Base-by-base conservation (phyloP, 2,113 vertebrate genomes). In the Erinaceus europaeus region DNA sequence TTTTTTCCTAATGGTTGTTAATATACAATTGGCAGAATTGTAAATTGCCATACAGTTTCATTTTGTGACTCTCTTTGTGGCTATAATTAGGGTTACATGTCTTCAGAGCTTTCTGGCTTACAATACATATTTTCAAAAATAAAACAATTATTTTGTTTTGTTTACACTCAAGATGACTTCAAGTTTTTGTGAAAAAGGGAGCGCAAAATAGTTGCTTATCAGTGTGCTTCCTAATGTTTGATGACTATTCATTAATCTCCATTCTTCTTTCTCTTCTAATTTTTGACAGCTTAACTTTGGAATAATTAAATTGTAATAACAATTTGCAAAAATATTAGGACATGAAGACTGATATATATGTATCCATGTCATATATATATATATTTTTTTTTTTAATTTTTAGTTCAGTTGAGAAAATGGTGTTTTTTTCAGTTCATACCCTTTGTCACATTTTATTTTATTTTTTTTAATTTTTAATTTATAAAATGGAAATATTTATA, bases 231-330 rank as follows among this genome's bases (percentile, higher is more conserved):
- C 13, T 48, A 44, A 14, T 7, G 69, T 86, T 64, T 5, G 46
- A 10, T 27, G 32, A 61, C 6, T 48, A 5, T 10, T n/a, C 15
- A 23, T 86, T 65, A 10, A 9, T 86, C 64, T 73, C 32, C 17
- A 50, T 21, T 48, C 44, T 10, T 20, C 57, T 15, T 36, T 50
- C 10, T 86, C 17, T 15, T 59, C 32, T 55, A 87, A 62, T 40
- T 64, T 91, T 68, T 87, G 18, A 10, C 48, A 65, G 17, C 13
- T 64, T 75, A 80, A 46, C 64, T 92, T 90, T 55, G 72, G 82
- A 84, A 57, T 12, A 64, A 77, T 76, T 80, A 5, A 10, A 81
- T 44, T 4, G 76, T 62, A 64, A 57, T 40, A 40, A 42, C 81
- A 75, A 50, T 6, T 86, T 86, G 14, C 18, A 84, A 64, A 76